These are phyloP conservation scores for Caenorhabditis sp. DNA, from an alignment of 2,888 invertebrate species.

Conservation along the genomic window DNA sequence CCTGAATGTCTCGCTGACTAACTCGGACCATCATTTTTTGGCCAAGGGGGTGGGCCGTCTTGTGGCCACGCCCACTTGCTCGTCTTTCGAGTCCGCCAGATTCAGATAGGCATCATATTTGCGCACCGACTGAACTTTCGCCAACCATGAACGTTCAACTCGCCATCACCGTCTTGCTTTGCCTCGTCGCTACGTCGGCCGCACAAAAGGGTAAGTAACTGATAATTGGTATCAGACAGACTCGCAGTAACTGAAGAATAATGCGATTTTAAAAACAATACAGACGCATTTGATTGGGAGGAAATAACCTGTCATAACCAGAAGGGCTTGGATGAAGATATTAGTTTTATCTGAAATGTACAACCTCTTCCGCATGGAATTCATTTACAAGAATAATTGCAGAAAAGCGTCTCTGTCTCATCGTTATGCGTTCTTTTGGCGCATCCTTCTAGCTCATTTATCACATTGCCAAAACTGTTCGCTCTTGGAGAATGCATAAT, in stretches of 20 bases:
- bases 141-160: slow-evolving; percentile 50
- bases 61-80: slow-evolving; percentile 31
- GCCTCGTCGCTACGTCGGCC: slow-evolving; percentile 43
- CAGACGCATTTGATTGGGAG: background rate
- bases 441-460: background rate
- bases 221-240: no score
- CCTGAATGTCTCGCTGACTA: slow-evolving; percentile 30
- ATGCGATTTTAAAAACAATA: background rate
- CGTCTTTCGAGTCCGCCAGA: slow-evolving; percentile 35
- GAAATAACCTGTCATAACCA: slow-evolving; percentile 45
- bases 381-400: no score
- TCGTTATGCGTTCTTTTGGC: no score
- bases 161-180: slow-evolving; percentile 44
- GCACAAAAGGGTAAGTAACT: slow-evolving; percentile 55
- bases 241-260: background rate
- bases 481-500: slow-evolving; percentile 26
- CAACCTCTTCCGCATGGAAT: no score
- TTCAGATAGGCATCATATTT: slow-evolving; percentile 49
- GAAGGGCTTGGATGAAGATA: background rate
- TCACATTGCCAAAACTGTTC: slow-evolving; percentile 8
- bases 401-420: no score
- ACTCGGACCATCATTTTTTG: slow-evolving; percentile 44
- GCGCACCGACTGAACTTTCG: slow-evolving; percentile 45
- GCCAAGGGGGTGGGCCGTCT: slow-evolving; percentile 39
- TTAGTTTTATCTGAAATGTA: background rate